These are phyloP conservation scores for Chelmon rostratus DNA, from an alignment of 2,797 vertebrate species.

Conservation along the genomic window DNA sequence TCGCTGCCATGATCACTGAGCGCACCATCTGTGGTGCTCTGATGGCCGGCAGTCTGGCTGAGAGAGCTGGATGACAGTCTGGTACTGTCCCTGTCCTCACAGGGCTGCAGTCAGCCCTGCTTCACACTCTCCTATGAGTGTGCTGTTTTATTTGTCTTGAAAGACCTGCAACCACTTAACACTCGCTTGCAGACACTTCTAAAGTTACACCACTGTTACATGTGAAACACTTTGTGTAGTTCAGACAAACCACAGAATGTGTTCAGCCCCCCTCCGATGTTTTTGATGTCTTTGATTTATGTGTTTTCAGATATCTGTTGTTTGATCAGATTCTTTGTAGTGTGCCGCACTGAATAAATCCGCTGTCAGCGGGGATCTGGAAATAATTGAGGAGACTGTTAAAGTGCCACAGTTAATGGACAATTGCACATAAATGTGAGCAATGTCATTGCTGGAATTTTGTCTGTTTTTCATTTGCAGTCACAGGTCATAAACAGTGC, in stretches of 20 bases:
- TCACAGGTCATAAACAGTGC: slow-evolving; percentile 62
- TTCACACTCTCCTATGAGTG: slow-evolving; percentile 3
- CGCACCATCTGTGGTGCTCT: slow-evolving; percentile 83
- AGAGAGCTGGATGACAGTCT: slow-evolving; percentile 64
- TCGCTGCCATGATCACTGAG: slow-evolving; percentile 77
- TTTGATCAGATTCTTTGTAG: slow-evolving; percentile 66
- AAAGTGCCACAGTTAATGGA: slow-evolving; percentile 76
- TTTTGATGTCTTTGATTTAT: slow-evolving; percentile 31
- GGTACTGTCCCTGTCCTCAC: slow-evolving; percentile 44
- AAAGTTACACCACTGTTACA: not conserved
- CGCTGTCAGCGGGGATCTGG: slow-evolving; percentile 74
- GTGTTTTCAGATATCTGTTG: slow-evolving; percentile 29
- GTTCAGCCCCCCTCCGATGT: slow-evolving; percentile 4
- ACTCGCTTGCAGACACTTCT: slow-evolving; percentile 22
- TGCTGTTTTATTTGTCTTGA: slow-evolving; percentile 9
- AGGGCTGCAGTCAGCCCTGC: slow-evolving; percentile 26
- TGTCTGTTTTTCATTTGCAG: slow-evolving; percentile 72
- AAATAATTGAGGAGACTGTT: slow-evolving; percentile 80
- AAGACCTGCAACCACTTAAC: slow-evolving; percentile 57
- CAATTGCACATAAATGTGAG: slow-evolving; percentile 71
- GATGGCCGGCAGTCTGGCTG: slow-evolving; percentile 67
- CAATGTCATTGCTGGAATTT: slow-evolving; percentile 72
- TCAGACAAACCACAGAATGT: slow-evolving; percentile 28
- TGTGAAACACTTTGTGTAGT: slow-evolving; percentile 29
- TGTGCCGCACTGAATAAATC: slow-evolving; percentile 53